Conservation (phyloP, 2,888 invertebrate species). For the Lottia gigantea region DNA sequence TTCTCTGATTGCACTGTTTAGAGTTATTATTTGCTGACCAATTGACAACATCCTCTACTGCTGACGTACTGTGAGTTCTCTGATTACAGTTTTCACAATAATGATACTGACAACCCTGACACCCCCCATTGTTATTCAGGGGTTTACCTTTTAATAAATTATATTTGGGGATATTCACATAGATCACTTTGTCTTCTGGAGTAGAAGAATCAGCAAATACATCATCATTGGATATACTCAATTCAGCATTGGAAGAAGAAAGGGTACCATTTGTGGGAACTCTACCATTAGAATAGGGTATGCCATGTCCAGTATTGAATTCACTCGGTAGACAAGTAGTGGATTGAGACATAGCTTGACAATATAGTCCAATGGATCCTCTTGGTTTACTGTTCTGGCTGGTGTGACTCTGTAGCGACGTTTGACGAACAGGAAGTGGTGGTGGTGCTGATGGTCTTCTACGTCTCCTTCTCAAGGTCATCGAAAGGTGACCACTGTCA, state of each 20-base stretch:
- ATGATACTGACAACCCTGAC: constrained; percentile 13
- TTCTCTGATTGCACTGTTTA: background rate
- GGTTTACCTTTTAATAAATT: constrained; percentile 20
- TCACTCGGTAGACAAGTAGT: constrained; percentile 27
- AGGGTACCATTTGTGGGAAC: background rate
- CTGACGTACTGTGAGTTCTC: constrained; percentile 50
- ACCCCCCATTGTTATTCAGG: background rate
- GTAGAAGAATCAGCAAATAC: constrained; percentile 37
- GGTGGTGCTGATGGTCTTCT: constrained; percentile 47
- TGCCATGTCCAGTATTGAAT: background rate
- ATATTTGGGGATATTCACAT: constrained; percentile 33
- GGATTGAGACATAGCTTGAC: constrained; percentile 26
- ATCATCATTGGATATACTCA: constrained; percentile 37
- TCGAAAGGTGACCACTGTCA: constrained; percentile 45
- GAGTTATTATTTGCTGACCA: constrained; percentile 21
- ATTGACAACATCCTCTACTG: constrained; percentile 43
- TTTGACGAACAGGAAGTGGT: constrained; percentile 40
- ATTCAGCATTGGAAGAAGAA: constrained; percentile 24
- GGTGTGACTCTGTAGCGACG: constrained; percentile 18
- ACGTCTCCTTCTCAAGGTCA: constrained; percentile 51
- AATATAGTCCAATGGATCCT: constrained; percentile 17
- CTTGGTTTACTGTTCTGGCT: background rate
- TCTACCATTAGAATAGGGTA: background rate
- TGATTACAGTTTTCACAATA: constrained; percentile 21
- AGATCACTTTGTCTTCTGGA: constrained; percentile 33